These are phyloP conservation scores for Spatula versicolor DNA, from an alignment of 2,797 vertebrate genomes.

Conservation along the genomic window DNA sequence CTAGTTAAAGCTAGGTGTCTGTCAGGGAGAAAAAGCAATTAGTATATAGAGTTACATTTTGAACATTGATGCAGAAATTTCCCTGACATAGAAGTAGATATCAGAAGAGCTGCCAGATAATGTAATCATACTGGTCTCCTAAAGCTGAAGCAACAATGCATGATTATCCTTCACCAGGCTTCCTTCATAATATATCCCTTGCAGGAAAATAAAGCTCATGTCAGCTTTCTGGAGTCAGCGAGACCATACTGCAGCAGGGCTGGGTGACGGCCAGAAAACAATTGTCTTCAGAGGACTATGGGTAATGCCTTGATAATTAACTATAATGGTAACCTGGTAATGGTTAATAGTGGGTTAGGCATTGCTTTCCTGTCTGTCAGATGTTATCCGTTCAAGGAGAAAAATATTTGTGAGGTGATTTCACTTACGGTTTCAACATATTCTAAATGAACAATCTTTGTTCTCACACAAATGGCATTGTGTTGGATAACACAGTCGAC, in stretches of 20 bases:
- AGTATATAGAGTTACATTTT: conserved; percentile 25
- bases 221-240: conserved; percentile 26
- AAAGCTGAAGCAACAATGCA: not conserved
- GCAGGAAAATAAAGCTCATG: not conserved
- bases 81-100: conserved; percentile 36
- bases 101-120: conserved; percentile 35
- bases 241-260: conserved; percentile 7
- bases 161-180: conserved; percentile 15
- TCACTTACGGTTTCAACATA: conserved; percentile 64
- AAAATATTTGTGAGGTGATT: conserved; percentile 73
- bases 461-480: conserved; percentile 53
- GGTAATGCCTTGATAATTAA: conserved; percentile 55
- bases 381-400: conserved; percentile 62
- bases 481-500: conserved; percentile 61
- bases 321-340: conserved; percentile 46
- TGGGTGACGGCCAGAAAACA: conserved; percentile 46
- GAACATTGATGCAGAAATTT: conserved; percentile 56
- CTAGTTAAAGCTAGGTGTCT: conserved; percentile 43
- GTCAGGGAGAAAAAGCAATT: conserved; percentile 47
- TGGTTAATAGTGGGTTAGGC: conserved; percentile 46
- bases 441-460: conserved; percentile 60
- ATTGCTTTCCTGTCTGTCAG: conserved; percentile 46
- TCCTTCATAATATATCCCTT: conserved; percentile 12
- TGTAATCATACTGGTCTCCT: conserved; percentile 3
- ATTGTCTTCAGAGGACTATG: conserved; percentile 56